phyloP scores from a whole-genome alignment of 2,113 vertebrate genomes.

The Aptenodytes forsteri region DNA sequence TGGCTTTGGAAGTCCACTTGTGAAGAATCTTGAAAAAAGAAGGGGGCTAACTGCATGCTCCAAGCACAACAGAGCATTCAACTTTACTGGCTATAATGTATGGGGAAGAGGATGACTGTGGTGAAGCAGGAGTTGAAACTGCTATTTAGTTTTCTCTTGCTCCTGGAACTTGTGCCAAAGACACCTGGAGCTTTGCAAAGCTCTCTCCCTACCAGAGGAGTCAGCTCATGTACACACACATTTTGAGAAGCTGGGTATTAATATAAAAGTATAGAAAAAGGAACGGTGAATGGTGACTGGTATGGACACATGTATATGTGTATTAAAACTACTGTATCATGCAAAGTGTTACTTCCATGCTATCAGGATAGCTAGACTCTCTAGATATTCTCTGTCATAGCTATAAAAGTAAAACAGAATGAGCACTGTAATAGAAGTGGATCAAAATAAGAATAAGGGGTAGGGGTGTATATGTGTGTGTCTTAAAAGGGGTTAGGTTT shows the following conservation, averaged over 20 bases:
- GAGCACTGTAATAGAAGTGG: neutral
- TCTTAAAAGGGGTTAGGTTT: neutral
- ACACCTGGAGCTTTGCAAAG: neutral
- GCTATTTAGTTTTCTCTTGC: neutral
- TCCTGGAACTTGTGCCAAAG: neutral
- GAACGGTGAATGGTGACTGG: neutral
- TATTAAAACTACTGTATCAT: neutral
- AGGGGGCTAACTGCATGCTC: rapidly evolving
- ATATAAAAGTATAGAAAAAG: neutral
- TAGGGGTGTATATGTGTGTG: no score
- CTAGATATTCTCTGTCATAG: neutral
- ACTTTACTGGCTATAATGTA: neutral
- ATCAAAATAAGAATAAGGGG: neutral
- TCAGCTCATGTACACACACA: neutral
- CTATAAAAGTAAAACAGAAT: neutral
- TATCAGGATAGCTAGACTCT: neutral
- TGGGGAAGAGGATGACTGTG: neutral
- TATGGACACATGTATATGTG: neutral
- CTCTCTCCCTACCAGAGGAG: neutral
- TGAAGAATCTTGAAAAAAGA: neutral
- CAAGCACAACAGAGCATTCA: neutral
- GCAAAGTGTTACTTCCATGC: neutral
- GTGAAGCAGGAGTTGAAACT: neutral
- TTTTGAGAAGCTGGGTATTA: neutral
- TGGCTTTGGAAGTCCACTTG: neutral